These are phyloP conservation scores for Lasioglossum pauxillum DNA, from an alignment of 2,888 invertebrate species.

Conservation along the genomic window DNA sequence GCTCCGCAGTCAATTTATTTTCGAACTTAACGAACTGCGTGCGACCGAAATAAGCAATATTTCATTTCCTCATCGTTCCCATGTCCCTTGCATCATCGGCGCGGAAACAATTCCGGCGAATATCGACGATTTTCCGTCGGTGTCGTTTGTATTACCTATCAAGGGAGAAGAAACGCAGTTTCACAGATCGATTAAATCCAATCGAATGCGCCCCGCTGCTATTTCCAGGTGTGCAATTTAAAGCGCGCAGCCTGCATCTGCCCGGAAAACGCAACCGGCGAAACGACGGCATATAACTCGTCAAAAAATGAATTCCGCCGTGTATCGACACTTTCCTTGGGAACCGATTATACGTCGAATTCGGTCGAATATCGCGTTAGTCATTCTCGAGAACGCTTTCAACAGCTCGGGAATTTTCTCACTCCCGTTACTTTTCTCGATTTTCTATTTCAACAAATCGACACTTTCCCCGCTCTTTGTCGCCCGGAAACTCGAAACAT, in stretches of 20 bases:
- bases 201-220: slow-evolving; percentile 33
- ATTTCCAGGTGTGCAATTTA: slow-evolving; percentile 33
- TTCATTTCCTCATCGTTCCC: slow-evolving; percentile 17
- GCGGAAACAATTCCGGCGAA: slow-evolving; percentile 52
- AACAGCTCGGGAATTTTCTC: not conserved
- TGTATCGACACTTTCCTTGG: slow-evolving; percentile 29
- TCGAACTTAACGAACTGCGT: not conserved
- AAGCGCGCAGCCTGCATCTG: slow-evolving; percentile 28
- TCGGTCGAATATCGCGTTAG: slow-evolving; percentile 36
- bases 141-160: slow-evolving; percentile 49
- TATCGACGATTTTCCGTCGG: slow-evolving; percentile 43
- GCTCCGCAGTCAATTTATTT: not conserved
- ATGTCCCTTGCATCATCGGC: slow-evolving; percentile 35
- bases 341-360: slow-evolving; percentile 34
- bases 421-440: not conserved
- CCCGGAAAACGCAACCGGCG: slow-evolving; percentile 46
- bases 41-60: not conserved
- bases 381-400: not conserved
- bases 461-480: not conserved
- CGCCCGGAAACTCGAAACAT: not conserved
- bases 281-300: slow-evolving; percentile 19
- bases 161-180: slow-evolving; percentile 32
- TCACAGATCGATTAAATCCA: slow-evolving; percentile 57
- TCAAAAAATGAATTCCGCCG: slow-evolving; percentile 39
- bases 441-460: not conserved